These are phyloP conservation scores for Tinea semifulvella DNA, from an alignment of 2,888 invertebrate species.

Conservation along the genomic window DNA sequence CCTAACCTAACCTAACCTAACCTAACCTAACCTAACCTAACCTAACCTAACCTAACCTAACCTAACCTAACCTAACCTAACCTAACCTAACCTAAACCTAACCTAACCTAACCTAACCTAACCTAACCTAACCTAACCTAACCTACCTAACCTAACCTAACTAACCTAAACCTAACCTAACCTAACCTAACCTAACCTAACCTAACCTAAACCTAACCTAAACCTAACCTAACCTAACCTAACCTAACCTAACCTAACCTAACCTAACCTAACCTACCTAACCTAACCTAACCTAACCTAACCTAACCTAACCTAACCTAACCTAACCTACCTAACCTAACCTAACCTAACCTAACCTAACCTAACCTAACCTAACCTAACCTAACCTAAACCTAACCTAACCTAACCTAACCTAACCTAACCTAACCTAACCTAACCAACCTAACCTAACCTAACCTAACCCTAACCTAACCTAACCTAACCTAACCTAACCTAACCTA, in stretches of 20 bases:
- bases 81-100: constrained; percentile 14
- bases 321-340: constrained; percentile 14
- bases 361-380: constrained; percentile 15
- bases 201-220: constrained; percentile 12
- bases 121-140: constrained; percentile 12
- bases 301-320: constrained; percentile 13
- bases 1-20: constrained; percentile 18
- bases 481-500: constrained; percentile 11
- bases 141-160: constrained; percentile 14
- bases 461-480: constrained; percentile 6
- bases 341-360: constrained; percentile 15
- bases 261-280: constrained; percentile 8
- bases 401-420: constrained; percentile 10
- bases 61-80: constrained; percentile 15
- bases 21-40: constrained; percentile 18
- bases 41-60: constrained; percentile 17
- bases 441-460: constrained; percentile 15
- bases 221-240: constrained; percentile 14
- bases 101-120: constrained; percentile 12
- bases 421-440: constrained; percentile 12
- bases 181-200: constrained; percentile 14
- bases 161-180: constrained; percentile 13
- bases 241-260: constrained; percentile 14
- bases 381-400: constrained; percentile 13
- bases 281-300: constrained; percentile 7